Percentiles rank a stretch among this genome's conserved stretches.
phyloP scores from a whole-genome alignment of 1,140 invertebrate species.

The Akabosia matsudoensis region DNA sequence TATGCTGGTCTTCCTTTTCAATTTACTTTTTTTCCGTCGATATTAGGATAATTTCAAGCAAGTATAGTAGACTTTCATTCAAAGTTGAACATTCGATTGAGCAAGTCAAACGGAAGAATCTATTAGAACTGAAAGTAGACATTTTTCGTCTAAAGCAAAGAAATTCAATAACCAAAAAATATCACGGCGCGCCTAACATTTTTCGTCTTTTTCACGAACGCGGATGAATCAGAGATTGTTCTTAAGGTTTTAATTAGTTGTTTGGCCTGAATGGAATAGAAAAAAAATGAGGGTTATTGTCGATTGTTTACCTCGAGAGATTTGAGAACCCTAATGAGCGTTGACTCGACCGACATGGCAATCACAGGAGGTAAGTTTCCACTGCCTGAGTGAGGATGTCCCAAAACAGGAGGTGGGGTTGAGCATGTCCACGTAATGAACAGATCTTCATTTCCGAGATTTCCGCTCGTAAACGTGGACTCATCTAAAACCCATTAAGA shows the following conservation, averaged over 20 bases:
- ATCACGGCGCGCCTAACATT: too few relatives aligned
- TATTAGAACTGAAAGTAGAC: too few relatives aligned
- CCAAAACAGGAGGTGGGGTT: conserved; percentile 51
- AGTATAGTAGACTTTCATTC: too few relatives aligned
- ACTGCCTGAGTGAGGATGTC: conserved; percentile 36
- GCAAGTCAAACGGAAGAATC: too few relatives aligned
- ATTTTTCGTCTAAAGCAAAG: too few relatives aligned
- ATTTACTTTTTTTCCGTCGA: too few relatives aligned
- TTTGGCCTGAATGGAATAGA: background rate
- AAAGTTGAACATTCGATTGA: too few relatives aligned
- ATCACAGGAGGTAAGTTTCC: conserved; percentile 48
- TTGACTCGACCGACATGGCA: conserved; percentile 56
- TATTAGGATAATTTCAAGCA: too few relatives aligned
- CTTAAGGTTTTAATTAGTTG: background rate
- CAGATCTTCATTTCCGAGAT: conserved; percentile 53
- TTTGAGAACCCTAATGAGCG: conserved; percentile 54
- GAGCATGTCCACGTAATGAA: conserved; percentile 57
- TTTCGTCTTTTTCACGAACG: too few relatives aligned
- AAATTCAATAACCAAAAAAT: too few relatives aligned
- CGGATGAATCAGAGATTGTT: background rate
- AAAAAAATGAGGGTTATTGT: background rate
- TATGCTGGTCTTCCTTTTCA: too few relatives aligned
- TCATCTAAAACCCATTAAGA: too few relatives aligned
- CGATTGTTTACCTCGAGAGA: conserved; percentile 53
- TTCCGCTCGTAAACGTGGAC: conserved; percentile 46